Base-by-base conservation (phyloP, 1,140 invertebrate species). In the Chironomus striatipennis region DNA sequence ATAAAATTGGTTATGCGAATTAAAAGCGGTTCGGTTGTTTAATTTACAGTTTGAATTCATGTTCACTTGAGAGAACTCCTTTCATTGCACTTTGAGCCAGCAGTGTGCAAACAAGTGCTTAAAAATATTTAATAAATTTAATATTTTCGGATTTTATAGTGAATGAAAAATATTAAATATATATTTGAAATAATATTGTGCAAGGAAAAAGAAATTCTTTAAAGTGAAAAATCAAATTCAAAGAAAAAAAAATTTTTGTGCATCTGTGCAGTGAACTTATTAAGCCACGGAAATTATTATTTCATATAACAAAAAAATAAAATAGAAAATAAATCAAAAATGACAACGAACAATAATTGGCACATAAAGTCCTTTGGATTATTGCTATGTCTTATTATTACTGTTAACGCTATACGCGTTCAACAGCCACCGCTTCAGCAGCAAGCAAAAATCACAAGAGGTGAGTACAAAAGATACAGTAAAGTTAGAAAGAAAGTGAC, bases 41-140 rank as follows among this genome's bases (percentile, higher is more conserved):
- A 57, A 57, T 57, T 57, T 57, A 57, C 47, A 57, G 47, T 57
- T 57, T 57, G 47, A 57, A 57, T 57, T 57, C 47, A 57, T 57
- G 47, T 57, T 12, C 47, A 57, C 47, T 57, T 57, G 47, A 57
- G 47, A 57, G 47, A 57, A n/a, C 47, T 57, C 20, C 18, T 70
- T 70, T 70, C 65, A 70, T 70, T 70, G 65, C 65, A 70, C 20
- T 70, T 18, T 17, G 20, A 70, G 65, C 65, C 17, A 70, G 65
- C 20, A 15, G 65, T 70, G 65, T 70, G 65, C 65, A 18, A 70
- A 70, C 65, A 70, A 20, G 47, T 57, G 47, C 9, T 57, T 57
- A 34, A 34, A n/a, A n/a, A n/a, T n/a, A n/a, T n/a, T n/a, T 34
- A 34, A 34, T 2, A 34, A 34, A 34, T 2, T 2, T 34, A 34